Conservation (phyloP, 2,797 vertebrate species). For the Percopsis omiscomaycus region DNA sequence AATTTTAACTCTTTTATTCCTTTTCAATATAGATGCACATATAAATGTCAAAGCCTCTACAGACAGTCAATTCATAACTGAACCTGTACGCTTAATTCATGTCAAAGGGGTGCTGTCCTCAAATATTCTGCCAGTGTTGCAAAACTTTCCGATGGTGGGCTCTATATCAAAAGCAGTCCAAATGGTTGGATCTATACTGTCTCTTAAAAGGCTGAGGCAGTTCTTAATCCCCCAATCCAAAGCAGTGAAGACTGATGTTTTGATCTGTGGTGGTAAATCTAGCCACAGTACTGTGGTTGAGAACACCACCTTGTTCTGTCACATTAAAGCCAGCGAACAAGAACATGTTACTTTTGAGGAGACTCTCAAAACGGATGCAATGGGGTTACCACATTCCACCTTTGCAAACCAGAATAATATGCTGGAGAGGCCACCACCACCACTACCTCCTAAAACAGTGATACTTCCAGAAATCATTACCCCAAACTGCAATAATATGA, state of each 20-base stretch:
- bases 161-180: slow-evolving; percentile 59
- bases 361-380: slow-evolving; percentile 22
- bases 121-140: slow-evolving; percentile 54
- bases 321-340: slow-evolving; percentile 26
- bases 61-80: slow-evolving; percentile 22
- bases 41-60: slow-evolving; percentile 18
- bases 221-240: slow-evolving; percentile 30
- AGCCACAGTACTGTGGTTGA: slow-evolving; percentile 11
- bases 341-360: slow-evolving; percentile 26
- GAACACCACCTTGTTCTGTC: slow-evolving; percentile 7
- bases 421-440: slow-evolving; percentile 29
- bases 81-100: slow-evolving; percentile 13
- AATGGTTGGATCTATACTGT: slow-evolving; percentile 43
- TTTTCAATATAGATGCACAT: slow-evolving; percentile 39
- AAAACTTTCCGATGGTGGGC: slow-evolving; percentile 49
- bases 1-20: neutral
- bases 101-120: slow-evolving; percentile 25
- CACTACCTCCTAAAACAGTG: slow-evolving; percentile 27
- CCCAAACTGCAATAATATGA: slow-evolving; percentile 21
- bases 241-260: slow-evolving; percentile 28
- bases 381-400: slow-evolving; percentile 19
- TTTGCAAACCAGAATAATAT: slow-evolving; percentile 14
- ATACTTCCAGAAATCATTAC: slow-evolving; percentile 29
- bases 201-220: slow-evolving; percentile 43
- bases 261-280: slow-evolving; percentile 19